A percentile compares a stretch with the other conserved stretches of the same genome.
phyloP scores from a whole-genome alignment of 2,888 invertebrate species.

The Operophtera brumata region DNA sequence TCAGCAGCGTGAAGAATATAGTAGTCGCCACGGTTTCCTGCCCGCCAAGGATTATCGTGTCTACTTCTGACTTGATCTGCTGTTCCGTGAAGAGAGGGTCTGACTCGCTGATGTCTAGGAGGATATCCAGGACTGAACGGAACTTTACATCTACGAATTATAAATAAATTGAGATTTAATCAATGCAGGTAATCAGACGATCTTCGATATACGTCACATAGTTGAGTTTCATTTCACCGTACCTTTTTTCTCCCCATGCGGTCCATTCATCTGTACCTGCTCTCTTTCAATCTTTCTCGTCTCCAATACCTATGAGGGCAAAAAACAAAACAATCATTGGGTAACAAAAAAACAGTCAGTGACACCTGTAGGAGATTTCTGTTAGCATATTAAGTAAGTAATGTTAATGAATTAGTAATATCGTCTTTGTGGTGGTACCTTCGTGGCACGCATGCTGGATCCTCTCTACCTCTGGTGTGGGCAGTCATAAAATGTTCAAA shows the following conservation, averaged over 20 bases:
- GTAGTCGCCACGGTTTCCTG: constrained; percentile 73
- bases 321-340: too few species aligned
- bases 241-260: constrained; percentile 1
- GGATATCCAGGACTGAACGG: constrained; percentile 75
- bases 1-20: constrained; percentile 55
- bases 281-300: constrained; percentile 42
- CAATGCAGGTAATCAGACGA: too few species aligned
- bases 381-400: too few species aligned
- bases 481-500: too few species aligned
- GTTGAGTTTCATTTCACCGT: too few species aligned
- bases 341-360: too few species aligned
- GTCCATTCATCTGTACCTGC: constrained; percentile 27
- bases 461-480: too few species aligned
- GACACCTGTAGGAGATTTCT: too few species aligned
- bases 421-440: too few species aligned
- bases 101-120: constrained; percentile 68
- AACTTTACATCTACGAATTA: constrained; percentile 44
- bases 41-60: constrained; percentile 80
- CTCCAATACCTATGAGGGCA: constrained; percentile 42
- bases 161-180: background rate
- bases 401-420: too few species aligned
- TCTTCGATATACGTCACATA: too few species aligned
- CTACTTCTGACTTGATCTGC: constrained; percentile 78
- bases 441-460: too few species aligned
- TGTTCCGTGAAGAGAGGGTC: constrained; percentile 67